Conservation (phyloP, 2,797 vertebrate genomes). For the Mus caroli region DNA sequence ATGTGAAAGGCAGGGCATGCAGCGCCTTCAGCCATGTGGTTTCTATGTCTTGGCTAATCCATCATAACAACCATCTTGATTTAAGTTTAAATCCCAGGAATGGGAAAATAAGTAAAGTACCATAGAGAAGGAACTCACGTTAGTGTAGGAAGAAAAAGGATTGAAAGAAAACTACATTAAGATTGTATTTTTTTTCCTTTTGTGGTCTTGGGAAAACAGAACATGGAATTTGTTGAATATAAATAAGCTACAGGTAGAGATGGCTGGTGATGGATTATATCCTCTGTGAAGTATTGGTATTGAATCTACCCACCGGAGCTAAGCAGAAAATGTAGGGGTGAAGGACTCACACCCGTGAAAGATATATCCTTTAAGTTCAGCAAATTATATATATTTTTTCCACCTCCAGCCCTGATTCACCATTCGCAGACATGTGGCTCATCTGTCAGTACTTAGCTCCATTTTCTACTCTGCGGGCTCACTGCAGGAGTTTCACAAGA, state of each 20-base stretch:
- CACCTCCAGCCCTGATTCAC: constrained; percentile 67
- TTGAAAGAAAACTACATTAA: neutral
- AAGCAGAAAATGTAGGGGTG: constrained; percentile 51
- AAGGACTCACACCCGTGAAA: constrained; percentile 59
- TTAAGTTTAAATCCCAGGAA: constrained; percentile 19
- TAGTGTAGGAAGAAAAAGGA: neutral
- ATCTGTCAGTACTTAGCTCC: constrained; percentile 78
- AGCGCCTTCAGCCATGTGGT: neutral
- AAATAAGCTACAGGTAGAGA: neutral
- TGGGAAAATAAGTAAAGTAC: neutral
- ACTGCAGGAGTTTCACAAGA: constrained; percentile 80
- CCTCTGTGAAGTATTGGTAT: neutral
- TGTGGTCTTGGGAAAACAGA: constrained; percentile 40
- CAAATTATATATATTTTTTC: constrained; percentile 74
- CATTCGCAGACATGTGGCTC: constrained; percentile 3
- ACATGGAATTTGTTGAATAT: constrained; percentile 24
- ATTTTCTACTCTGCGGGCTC: constrained; percentile 72
- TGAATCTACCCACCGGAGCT: constrained; percentile 44
- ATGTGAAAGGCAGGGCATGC: neutral
- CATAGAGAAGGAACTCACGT: neutral
- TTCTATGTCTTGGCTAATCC: neutral
- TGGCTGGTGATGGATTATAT: neutral
- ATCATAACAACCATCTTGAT: neutral
- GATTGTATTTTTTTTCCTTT: neutral
- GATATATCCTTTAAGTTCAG: constrained; percentile 63